Conservation (phyloP, 2,797 vertebrate species). For the Podargus strigoides region DNA sequence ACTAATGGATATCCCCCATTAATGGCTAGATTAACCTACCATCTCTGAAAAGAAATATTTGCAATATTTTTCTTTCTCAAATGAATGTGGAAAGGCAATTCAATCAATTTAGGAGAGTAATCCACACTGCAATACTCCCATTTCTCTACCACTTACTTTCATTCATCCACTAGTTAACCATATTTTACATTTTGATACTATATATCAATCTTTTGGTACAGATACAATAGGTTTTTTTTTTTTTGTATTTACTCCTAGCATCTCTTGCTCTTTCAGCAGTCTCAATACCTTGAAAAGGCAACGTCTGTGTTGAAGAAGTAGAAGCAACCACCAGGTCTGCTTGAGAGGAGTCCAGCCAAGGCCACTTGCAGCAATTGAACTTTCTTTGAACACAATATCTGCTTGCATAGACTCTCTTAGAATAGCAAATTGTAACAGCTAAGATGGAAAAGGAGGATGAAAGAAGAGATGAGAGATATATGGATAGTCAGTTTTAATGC, state of each 20-base stretch:
- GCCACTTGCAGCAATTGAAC: rapidly evolving
- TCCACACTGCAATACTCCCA: not conserved
- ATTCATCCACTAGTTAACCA: not conserved
- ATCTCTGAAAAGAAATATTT: slow-evolving; percentile 23
- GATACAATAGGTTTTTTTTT: rapidly evolving
- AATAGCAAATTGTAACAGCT: not conserved
- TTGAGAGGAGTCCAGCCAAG: not conserved
- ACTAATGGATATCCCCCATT: not conserved
- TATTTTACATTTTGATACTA: not conserved
- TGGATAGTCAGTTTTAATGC: not conserved
- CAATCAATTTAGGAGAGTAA: slow-evolving; percentile 8
- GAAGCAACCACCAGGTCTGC: not conserved
- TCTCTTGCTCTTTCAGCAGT: not conserved
- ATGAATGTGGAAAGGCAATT: not conserved
- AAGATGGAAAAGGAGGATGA: not conserved
- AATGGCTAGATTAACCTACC: slow-evolving; percentile 1
- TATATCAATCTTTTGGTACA: rapidly evolving
- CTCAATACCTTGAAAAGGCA: not conserved
- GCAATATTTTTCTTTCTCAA: slow-evolving; percentile 29
- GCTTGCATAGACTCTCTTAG: not conserved
- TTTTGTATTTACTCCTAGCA: not conserved
- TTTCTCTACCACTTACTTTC: not conserved
- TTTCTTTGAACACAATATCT: not conserved
- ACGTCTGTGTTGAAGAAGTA: not conserved
- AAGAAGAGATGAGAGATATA: not conserved